These are phyloP conservation scores for Pristionchus arcanus DNA, from an alignment of 2,888 invertebrate genomes.

Conservation along the genomic window DNA sequence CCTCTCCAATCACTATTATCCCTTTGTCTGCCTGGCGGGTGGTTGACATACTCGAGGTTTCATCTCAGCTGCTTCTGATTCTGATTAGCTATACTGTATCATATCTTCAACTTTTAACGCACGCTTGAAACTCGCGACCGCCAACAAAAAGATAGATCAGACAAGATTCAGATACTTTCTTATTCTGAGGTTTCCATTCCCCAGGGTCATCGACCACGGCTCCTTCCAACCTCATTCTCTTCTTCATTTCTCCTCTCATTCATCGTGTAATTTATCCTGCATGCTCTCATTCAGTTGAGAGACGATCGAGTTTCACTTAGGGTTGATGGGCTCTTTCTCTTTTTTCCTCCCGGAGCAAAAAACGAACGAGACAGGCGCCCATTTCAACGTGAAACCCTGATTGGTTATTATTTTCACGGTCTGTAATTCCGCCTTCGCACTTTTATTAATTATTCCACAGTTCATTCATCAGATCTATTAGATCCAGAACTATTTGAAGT, in stretches of 20 bases:
- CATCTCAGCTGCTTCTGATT: background rate
- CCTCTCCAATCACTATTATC: slow-evolving; percentile 44
- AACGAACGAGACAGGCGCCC: slow-evolving; percentile 13
- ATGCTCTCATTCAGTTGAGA: background rate
- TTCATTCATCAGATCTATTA: no score
- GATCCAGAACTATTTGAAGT: no score
- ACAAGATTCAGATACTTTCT: no score
- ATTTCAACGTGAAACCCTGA: background rate
- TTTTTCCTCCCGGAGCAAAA: background rate
- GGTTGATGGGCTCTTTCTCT: slow-evolving; percentile 15
- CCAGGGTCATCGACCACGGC: background rate
- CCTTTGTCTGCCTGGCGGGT: slow-evolving; percentile 13
- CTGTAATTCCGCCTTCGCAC: background rate
- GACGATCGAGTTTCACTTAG: slow-evolving; percentile 32
- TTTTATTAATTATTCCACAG: background rate
- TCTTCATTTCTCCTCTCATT: slow-evolving; percentile 15
- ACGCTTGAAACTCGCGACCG: no score
- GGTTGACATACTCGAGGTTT: background rate
- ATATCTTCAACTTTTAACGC: background rate
- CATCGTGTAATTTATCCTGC: slow-evolving; percentile 28
- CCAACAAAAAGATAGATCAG: no score
- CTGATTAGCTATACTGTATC: background rate
- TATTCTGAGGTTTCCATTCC: background rate
- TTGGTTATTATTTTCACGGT: background rate
- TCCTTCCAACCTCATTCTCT: background rate